A percentile compares a stretch with the other conserved stretches of the same genome.
Conservation (phyloP, 2,888 invertebrate genomes). For the Stenichneumon culpator region DNA sequence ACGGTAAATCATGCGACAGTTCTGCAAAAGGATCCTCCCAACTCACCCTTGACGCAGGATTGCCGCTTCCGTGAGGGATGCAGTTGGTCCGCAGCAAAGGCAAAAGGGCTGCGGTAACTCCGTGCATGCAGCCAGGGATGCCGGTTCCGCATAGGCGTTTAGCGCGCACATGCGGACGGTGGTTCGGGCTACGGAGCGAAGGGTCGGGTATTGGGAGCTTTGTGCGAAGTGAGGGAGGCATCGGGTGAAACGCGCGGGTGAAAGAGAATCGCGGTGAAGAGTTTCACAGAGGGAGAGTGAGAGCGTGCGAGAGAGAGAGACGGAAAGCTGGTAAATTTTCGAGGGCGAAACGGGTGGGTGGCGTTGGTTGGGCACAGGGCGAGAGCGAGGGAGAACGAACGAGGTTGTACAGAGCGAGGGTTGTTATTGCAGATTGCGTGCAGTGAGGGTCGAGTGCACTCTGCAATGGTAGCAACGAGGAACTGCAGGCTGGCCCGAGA, state of each 20-base stretch:
- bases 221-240: conserved; percentile 75
- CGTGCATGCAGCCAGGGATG: conserved; percentile 63
- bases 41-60: conserved; percentile 3
- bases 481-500: conserved; percentile 72
- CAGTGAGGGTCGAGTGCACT: conserved; percentile 80
- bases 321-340: conserved; percentile 40
- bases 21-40: conserved; percentile 65
- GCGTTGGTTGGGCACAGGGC: conserved; percentile 8
- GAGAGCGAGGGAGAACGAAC: conserved; percentile 49
- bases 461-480: conserved; percentile 76
- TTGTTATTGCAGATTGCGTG: conserved; percentile 83
- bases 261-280: conserved; percentile 56
- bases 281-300: conserved; percentile 32
- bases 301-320: conserved; percentile 43
- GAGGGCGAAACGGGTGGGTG: conserved; percentile 31
- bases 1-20: conserved; percentile 72
- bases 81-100: conserved; percentile 60
- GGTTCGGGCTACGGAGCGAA: conserved; percentile 23
- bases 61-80: conserved; percentile 22
- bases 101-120: conserved; percentile 59
- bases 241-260: conserved; percentile 48
- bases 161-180: conserved; percentile 67
- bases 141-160: conserved; percentile 74
- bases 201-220: conserved; percentile 62
- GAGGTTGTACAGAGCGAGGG: conserved; percentile 77